Base-by-base conservation (phyloP, 2,888 invertebrate species). In the Anodontia alba region DNA sequence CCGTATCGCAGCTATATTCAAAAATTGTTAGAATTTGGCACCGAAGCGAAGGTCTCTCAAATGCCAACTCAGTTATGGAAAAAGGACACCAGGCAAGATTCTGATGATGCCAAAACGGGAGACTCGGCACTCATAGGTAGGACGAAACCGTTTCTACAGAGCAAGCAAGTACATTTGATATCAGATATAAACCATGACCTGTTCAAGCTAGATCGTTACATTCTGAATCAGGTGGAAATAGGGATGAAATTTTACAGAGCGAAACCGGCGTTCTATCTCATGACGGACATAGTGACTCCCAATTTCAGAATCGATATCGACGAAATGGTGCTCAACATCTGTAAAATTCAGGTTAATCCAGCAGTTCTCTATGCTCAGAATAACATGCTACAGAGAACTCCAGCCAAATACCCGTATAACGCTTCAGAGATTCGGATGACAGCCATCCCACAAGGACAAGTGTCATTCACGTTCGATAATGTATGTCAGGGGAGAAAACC, bases 401-500 rank as follows among this genome's bases (percentile, higher is more conserved):
- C 8, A 7, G 49, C 49, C 20, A 49, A 49, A 49, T 49, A 49
- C 20, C 49, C 49, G n/a, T 49, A 49, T 49, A 20, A 15, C 3
- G 20, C 8, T 15, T 15, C 49, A 15, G 49, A 49, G 20, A 49
- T 49, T 49, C 49, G 49, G 20, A 49, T 49, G 49, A 15, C 49
- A 49, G 49, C 49, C 20, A 49, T 49, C 8, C 20, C 49, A 7
- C 49, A 49, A 49, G 49, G 49, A 49, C 49, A 49, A 20, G 49
- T 49, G 49, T 15, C 8, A 23, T 73, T 80, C 57, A 69, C n/a
- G 10, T 46, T 42, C 26, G 76, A 80, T 72, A 72, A 76, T 31
- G 62, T 80, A 20, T 81, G 71, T 51, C 73, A 73, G 49, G 73
- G 76, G 8, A 26, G 68, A 5, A 71, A 20, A 49, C 81, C 74